These are phyloP conservation scores for Lumbricus terrestris DNA, from an alignment of 2,888 invertebrate species.

Conservation along the genomic window DNA sequence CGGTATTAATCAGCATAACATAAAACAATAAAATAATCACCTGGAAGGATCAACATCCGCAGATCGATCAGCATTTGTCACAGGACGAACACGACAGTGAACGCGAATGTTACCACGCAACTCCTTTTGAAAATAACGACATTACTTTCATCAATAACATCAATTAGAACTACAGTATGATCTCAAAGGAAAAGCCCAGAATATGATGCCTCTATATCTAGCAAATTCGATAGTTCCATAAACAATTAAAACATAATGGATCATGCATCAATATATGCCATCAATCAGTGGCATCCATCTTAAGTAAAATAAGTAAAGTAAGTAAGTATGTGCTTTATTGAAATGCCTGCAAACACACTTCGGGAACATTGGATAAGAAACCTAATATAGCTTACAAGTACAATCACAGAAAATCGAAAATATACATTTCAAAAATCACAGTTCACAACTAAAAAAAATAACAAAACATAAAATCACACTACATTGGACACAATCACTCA, in stretches of 20 bases:
- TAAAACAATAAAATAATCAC: too few relatives aligned
- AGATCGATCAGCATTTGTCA: constrained; percentile 49
- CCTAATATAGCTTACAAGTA: too few relatives aligned
- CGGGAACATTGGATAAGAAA: too few relatives aligned
- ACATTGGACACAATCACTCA: too few relatives aligned
- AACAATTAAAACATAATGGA: background rate
- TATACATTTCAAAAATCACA: too few relatives aligned
- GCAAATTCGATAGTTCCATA: background rate
- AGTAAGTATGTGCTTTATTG: too few relatives aligned
- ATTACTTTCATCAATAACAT: background rate
- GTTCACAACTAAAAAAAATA: too few relatives aligned
- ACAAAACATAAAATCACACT: too few relatives aligned
- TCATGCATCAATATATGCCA: background rate
- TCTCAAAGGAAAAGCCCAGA: background rate
- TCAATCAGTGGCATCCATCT: background rate
- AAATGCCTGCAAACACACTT: too few relatives aligned
- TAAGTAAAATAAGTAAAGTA: too few relatives aligned
- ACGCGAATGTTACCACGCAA: constrained; percentile 53
- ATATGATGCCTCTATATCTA: background rate
- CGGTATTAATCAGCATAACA: too few relatives aligned
- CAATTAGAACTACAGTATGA: background rate
- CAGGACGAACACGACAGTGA: constrained; percentile 49
- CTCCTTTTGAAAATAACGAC: constrained; percentile 42
- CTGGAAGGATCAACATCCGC: background rate
- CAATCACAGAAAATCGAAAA: too few relatives aligned